Evolutionary conservation across 2,113 vertebrate genomes (phyloP), one percentile per base, ranked within the genome.

Genomic region (Abramis brama): DNA sequence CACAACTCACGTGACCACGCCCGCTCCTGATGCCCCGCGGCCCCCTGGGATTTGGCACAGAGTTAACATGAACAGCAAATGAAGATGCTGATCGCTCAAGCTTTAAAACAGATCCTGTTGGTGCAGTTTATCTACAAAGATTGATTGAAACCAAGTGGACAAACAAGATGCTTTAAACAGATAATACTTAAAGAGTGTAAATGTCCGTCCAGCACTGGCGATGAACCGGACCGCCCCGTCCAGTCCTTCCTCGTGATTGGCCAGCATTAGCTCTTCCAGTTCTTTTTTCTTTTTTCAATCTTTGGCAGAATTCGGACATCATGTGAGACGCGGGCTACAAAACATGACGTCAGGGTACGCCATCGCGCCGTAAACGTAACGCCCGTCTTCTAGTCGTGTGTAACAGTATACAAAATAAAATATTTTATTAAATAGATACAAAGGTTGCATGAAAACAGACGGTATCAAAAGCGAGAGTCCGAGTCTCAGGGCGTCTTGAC

Each of bases 341-440:
- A 89, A 57, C 52, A 21, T 7, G 52, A 0, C 52, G 52, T 1
- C 52, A 4, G 85, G 86, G 91, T 89, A 92, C 90, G 64, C 91
- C 89, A 84, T 84, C 33, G 91, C 85, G 91, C 90, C 45, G 70
- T 91, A 87, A 88, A 88, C 64, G 89, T 92, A 95, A 94, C 93
- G 93, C 94, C 93, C 92, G 87, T 90, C 82, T 90, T 92, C 90
- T 92, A 90, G 88, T 89, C 92, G 90, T 91, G 85, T 91, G 87
- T 92, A 96, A 97, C 95, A 95, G 96, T 99, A 99, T 98, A 99
- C 97, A 99, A 99, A 99, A 99, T 99, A 99, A 99, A 98, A 98
- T 97, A 97, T 97, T 96, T 90, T 95, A 71, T 99, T 99, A 99
- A 99, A 99, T 99, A 99, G 96, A 97, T 99, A 99, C 96, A 99